Percentiles rank a stretch among this genome's conserved stretches.
Conservation (phyloP, 2,113 vertebrate species). For the Natator depressus region DNA sequence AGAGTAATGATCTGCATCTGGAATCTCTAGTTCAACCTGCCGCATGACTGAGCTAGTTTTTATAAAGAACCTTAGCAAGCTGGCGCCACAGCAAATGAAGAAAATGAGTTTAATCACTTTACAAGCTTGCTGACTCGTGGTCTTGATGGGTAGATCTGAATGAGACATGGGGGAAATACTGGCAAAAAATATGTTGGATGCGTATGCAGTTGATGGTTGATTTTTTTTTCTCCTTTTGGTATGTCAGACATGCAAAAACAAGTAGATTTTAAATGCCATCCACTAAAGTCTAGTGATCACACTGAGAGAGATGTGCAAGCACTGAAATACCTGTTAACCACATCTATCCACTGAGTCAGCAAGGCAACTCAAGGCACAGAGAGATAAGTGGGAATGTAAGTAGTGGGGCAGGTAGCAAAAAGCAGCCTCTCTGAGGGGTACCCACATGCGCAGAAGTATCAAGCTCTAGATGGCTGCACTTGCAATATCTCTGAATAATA, state of each 20-base stretch:
- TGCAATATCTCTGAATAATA: neutral
- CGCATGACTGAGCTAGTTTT: constrained; percentile 80
- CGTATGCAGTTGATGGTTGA: constrained; percentile 72
- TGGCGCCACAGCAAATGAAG: constrained; percentile 85
- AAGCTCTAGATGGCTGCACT: neutral
- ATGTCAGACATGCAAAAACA: constrained; percentile 83
- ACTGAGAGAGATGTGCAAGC: constrained; percentile 9
- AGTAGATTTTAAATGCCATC: constrained; percentile 72
- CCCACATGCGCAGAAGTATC: neutral
- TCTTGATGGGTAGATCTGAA: constrained; percentile 80
- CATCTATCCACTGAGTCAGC: neutral
- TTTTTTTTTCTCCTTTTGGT: neutral
- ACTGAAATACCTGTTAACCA: neutral
- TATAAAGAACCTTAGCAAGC: constrained; percentile 83
- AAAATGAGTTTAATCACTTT: constrained; percentile 89
- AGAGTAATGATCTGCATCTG: constrained; percentile 80
- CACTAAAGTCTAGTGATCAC: neutral
- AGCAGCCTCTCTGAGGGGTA: neutral
- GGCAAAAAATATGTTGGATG: constrained; percentile 78
- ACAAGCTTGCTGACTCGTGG: constrained; percentile 75
- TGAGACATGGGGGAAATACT: constrained; percentile 67
- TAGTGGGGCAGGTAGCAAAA: neutral
- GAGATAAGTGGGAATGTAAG: neutral
- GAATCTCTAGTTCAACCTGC: constrained; percentile 77
- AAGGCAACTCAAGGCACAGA: neutral